Evolutionary conservation across 2,113 vertebrate species (phyloP).

Genomic region (Cettia cetti): DNA sequence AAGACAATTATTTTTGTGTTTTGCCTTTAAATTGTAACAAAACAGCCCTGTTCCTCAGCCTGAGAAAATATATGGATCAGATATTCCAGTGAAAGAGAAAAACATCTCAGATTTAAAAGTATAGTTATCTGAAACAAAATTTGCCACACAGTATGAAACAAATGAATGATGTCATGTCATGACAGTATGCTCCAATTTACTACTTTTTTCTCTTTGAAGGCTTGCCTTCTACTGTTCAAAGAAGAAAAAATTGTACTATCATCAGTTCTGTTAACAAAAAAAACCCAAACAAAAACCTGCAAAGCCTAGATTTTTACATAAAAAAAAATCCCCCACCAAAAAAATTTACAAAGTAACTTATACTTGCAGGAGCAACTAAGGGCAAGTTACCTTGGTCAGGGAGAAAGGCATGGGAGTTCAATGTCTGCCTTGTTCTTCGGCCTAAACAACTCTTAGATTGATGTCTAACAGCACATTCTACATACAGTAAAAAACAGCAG

Average conservation of each 20-base stretch:
- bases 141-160: not conserved
- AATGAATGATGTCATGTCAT: not conserved
- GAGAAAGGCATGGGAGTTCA: not conserved
- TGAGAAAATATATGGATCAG: not conserved
- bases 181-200: not conserved
- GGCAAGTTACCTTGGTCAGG: not conserved
- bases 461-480: not conserved
- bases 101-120: not conserved
- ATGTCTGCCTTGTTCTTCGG: not conserved
- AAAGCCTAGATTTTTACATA: not conserved
- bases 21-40: not conserved
- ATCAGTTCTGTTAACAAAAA: not conserved
- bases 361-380: not conserved
- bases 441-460: not conserved
- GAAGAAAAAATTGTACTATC: not conserved
- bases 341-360: not conserved
- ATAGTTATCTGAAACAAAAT: not conserved
- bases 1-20: not conserved
- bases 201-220: not conserved
- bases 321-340: not conserved
- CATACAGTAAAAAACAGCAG: constrained; percentile 11
- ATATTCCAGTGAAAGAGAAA: not conserved
- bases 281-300: not conserved
- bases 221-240: not conserved
- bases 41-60: not conserved